Base-by-base conservation (phyloP, 2,113 vertebrate genomes). In the Himantopus leucocephalus region DNA sequence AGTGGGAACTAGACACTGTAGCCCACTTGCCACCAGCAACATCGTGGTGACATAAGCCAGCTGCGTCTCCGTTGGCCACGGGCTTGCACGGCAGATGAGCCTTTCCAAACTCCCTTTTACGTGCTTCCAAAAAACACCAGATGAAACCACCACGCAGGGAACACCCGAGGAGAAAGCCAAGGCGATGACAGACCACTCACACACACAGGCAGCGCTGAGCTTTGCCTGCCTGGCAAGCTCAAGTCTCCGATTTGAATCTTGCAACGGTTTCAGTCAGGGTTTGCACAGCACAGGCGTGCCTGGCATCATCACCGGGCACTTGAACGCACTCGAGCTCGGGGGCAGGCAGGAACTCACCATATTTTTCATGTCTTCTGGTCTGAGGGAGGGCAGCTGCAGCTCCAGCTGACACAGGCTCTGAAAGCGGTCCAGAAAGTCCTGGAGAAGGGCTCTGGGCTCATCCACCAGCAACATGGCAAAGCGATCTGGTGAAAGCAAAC, bases 331-430 rank as follows among this genome's bases (percentile, higher is more conserved):
- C 22, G 12, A 50, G 48, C 48, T 50, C 4, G 48, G 22, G 48
- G 48, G 11, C 48, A 50, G 48, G 21, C 48, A 50, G 48, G 48
- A 50, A 97, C 98, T 98, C 96, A 99, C 99, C 99, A 99, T 99
- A 53, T 79, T 98, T 91, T 99, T 99, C 39, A 99, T 95, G 43
- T 99, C 98, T 32, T 99, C 99, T 1, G 98, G 98, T 68, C 98
- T 98, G 96, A 99, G 98, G 39, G 98, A 98, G 62, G 99, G 99
- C 85, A 99, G 98, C 97, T 99, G 99, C 83, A 99, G 98, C 85
- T 99, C 98, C 92, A 99, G 98, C 75, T 97, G 97, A 85, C 98
- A 99, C 68, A 99, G 97, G 75, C 98, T 99, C 88, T 98, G 98
- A 91, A 99, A 99, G 6, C 99, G 99, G 26, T 99, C 98, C 75